Percentiles rank a stretch among this genome's conserved stretches.
phyloP scores from a whole-genome alignment of 2,113 vertebrate species.

The Pseudonaja textilis region DNA sequence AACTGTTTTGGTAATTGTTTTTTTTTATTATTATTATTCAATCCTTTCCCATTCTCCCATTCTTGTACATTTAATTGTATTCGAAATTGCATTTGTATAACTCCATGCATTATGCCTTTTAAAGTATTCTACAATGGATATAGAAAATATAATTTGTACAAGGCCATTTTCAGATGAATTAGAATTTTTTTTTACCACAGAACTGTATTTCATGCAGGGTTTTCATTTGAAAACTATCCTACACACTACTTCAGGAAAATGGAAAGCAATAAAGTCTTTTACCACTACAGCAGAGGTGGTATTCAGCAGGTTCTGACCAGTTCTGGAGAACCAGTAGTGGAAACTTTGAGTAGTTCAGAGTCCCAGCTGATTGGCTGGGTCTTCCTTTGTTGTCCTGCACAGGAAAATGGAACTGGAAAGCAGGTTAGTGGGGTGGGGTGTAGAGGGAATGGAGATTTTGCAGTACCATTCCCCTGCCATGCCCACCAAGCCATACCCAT shows the following conservation, averaged over 20 bases:
- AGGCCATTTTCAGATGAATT: background rate
- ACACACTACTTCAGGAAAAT: background rate
- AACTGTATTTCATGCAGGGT: background rate
- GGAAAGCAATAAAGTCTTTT: background rate
- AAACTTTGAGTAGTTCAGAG: too few relatives aligned
- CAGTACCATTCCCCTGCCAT: too few relatives aligned
- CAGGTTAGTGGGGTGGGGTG: too few relatives aligned
- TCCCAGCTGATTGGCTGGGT: too few relatives aligned
- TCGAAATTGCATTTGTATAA: background rate
- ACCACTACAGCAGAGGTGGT: too few relatives aligned
- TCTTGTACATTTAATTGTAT: background rate
- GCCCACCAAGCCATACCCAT: too few relatives aligned
- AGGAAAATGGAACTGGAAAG: too few relatives aligned
- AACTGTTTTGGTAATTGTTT: conserved; percentile 78
- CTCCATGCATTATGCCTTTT: conserved; percentile 14
- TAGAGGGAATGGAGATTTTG: too few relatives aligned
- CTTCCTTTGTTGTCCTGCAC: too few relatives aligned
- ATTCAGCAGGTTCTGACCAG: too few relatives aligned
- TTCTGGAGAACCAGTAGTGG: too few relatives aligned
- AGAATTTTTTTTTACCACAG: background rate
- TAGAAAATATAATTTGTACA: background rate
- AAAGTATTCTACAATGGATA: background rate
- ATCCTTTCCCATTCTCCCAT: background rate
- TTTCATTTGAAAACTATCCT: background rate
- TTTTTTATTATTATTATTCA: conserved; percentile 2